A percentile compares a stretch with the other conserved stretches of the same genome.
phyloP scores from a whole-genome alignment of 2,797 vertebrate genomes.

The Trachops cirrhosus region DNA sequence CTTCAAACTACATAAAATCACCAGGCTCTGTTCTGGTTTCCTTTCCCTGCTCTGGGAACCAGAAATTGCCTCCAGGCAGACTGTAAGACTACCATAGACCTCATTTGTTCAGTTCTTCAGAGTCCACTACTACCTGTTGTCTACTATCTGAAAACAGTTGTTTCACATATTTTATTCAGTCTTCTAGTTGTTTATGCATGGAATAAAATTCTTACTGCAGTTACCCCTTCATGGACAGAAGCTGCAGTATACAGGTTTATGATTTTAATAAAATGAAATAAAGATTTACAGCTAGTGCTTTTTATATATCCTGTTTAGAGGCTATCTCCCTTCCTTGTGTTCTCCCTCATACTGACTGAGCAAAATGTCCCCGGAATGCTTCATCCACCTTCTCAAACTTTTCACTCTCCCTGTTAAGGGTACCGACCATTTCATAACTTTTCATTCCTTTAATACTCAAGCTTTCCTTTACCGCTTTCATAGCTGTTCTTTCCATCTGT shows the following conservation, averaged over 20 bases:
- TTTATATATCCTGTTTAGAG: neutral
- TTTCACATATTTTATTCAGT: slow-evolving; percentile 23
- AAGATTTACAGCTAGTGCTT: neutral
- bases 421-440: slow-evolving; percentile 42
- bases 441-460: slow-evolving; percentile 51
- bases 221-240: slow-evolving; percentile 9
- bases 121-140: neutral
- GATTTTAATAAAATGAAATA: slow-evolving; percentile 42
- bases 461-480: slow-evolving; percentile 60
- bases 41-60: neutral
- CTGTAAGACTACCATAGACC: neutral
- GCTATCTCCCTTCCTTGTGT: neutral
- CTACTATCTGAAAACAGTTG: slow-evolving; percentile 9
- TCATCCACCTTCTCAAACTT: neutral
- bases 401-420: slow-evolving; percentile 1
- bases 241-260: neutral
- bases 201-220: neutral
- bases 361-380: neutral
- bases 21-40: neutral
- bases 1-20: neutral
- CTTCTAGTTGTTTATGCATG: neutral
- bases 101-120: neutral
- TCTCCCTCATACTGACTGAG: neutral
- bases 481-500: slow-evolving; percentile 50
- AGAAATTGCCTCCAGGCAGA: neutral